Conservation (phyloP, 2,888 invertebrate genomes). For the Altica lythri region DNA sequence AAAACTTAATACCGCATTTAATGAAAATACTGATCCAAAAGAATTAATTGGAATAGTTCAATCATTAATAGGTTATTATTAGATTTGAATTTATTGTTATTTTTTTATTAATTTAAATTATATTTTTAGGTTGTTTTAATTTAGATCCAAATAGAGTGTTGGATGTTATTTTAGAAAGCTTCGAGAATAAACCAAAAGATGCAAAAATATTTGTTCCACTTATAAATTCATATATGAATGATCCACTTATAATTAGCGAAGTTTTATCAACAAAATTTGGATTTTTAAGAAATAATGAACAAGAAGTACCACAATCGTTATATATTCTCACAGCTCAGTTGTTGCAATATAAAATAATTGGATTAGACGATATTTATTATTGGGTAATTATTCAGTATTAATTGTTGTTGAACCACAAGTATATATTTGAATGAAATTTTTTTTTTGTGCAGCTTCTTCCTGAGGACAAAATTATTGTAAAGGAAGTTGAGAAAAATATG, state of each 20-base stretch:
- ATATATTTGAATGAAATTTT: no score
- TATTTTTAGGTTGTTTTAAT: constrained; percentile 88
- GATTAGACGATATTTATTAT: constrained; percentile 84
- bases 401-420: no score
- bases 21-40: constrained; percentile 67
- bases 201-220: constrained; percentile 85
- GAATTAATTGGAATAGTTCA: constrained; percentile 86
- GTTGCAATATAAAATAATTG: constrained; percentile 84
- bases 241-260: constrained; percentile 87
- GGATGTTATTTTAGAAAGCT: constrained; percentile 94
- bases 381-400: no score
- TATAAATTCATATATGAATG: constrained; percentile 85
- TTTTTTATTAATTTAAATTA: constrained; percentile 31
- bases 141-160: constrained; percentile 97
- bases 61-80: constrained; percentile 80
- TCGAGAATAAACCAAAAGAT: constrained; percentile 84
- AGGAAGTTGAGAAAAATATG: constrained; percentile 81
- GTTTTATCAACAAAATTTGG: constrained; percentile 91
- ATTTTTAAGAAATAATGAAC: constrained; percentile 69
- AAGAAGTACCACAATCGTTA: constrained; percentile 77
- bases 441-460: constrained; percentile 70
- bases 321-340: constrained; percentile 90
- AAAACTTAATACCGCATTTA: constrained; percentile 86
- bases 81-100: constrained; percentile 4
- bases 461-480: constrained; percentile 78